A percentile compares a stretch with the other conserved stretches of the same genome.
phyloP scores from a whole-genome alignment of 1,140 invertebrate genomes.

The Adelges cooleyi region DNA sequence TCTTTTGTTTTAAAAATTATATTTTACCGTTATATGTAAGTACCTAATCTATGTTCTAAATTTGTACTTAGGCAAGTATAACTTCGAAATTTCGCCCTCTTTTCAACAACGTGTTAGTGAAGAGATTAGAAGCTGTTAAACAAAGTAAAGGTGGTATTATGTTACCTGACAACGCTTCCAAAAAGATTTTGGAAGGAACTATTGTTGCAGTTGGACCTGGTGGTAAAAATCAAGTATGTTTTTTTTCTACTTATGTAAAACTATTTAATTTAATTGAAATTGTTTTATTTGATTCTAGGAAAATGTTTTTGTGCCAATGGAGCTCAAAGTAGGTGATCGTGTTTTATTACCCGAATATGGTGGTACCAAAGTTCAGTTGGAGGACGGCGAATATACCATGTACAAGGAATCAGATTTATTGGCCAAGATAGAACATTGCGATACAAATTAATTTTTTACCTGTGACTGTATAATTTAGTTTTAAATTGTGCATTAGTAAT shows the following conservation, averaged over 20 bases:
- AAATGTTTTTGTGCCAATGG: slow-evolving; percentile 66
- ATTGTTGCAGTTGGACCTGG: slow-evolving; percentile 92
- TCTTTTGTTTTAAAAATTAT: too few species aligned
- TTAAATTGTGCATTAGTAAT: too few species aligned
- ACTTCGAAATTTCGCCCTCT: slow-evolving; percentile 67
- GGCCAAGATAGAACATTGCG: slow-evolving; percentile 82
- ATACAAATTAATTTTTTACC: too few species aligned
- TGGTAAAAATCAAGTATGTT: slow-evolving; percentile 59
- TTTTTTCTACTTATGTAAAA: too few species aligned
- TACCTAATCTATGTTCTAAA: too few species aligned
- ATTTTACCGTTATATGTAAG: too few species aligned
- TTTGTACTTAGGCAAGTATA: slow-evolving; percentile 42
- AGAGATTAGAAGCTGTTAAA: slow-evolving; percentile 81
- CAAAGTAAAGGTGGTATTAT: slow-evolving; percentile 97
- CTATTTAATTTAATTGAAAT: too few species aligned
- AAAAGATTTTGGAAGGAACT: slow-evolving; percentile 85
- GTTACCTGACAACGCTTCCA: slow-evolving; percentile 90
- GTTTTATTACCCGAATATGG: slow-evolving; percentile 97
- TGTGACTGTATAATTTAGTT: too few species aligned
- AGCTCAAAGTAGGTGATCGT: slow-evolving; percentile 84
- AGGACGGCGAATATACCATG: slow-evolving; percentile 73
- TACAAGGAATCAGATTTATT: slow-evolving; percentile 95
- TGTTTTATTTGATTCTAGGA: slow-evolving; percentile 45
- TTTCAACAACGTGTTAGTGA: slow-evolving; percentile 89
- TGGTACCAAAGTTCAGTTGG: slow-evolving; percentile 80